Evolutionary conservation across 2,888 invertebrate species (phyloP).

Genomic region (Ormyrus labotus): DNA sequence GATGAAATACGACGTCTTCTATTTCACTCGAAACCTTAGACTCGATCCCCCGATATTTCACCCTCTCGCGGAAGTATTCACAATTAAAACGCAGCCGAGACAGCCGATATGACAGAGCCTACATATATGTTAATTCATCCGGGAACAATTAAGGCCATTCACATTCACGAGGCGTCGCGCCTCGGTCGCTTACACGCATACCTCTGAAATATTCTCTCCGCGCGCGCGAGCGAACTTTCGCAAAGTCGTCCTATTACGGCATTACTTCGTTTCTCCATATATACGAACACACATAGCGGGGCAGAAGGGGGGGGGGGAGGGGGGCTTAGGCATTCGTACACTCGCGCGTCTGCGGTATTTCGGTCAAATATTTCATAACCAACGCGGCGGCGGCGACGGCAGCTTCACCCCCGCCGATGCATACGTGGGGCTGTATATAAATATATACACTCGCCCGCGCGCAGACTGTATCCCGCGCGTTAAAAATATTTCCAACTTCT

Average conservation of each 20-base stretch:
- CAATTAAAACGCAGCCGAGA: too few relatives aligned
- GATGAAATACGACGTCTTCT: too few relatives aligned
- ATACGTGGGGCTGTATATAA: too few relatives aligned
- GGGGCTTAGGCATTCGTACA: not conserved
- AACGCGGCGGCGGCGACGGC: constrained; percentile 11
- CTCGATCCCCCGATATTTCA: too few relatives aligned
- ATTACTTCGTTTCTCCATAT: constrained; percentile 36
- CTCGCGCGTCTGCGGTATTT: constrained; percentile 64
- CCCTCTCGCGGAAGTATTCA: too few relatives aligned
- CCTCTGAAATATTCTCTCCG: constrained; percentile 28
- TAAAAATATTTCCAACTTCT: too few relatives aligned
- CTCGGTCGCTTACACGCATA: not conserved
- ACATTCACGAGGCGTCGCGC: not conserved
- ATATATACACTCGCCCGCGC: too few relatives aligned
- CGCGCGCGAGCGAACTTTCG: constrained; percentile 15
- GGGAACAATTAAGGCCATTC: constrained; percentile 38
- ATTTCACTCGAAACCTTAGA: too few relatives aligned
- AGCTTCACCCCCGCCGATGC: too few relatives aligned
- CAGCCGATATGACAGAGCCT: not conserved
- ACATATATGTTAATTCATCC: constrained; percentile 39
- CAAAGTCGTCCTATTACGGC: constrained; percentile 38
- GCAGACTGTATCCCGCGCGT: too few relatives aligned
- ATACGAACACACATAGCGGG: not conserved
- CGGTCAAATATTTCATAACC: constrained; percentile 71
- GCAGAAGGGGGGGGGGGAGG: too few relatives aligned